These are phyloP conservation scores for Carassius auratus DNA, from an alignment of 2,113 vertebrate genomes.

Conservation along the genomic window DNA sequence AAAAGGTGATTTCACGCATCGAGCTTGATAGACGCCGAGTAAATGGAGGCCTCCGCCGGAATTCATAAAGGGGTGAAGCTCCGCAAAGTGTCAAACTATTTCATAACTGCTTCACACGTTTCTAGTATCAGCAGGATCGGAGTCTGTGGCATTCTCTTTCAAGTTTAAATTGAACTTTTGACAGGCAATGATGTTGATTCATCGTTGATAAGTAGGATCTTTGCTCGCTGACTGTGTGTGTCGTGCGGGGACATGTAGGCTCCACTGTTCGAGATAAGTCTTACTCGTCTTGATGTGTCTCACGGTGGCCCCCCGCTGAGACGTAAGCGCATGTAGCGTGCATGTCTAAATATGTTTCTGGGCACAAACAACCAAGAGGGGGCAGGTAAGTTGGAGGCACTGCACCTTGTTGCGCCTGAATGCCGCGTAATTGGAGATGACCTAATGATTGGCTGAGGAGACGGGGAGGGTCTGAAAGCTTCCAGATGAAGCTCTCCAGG, in stretches of 20 bases:
- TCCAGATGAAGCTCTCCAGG: slow-evolving; percentile 47
- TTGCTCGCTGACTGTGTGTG: slow-evolving; percentile 48
- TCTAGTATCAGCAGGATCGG: slow-evolving; percentile 47
- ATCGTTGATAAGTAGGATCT: slow-evolving; percentile 69
- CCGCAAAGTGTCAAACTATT: slow-evolving; percentile 60
- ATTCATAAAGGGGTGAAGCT: slow-evolving; percentile 56
- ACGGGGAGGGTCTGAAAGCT: slow-evolving; percentile 34
- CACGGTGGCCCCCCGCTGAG: slow-evolving; percentile 70
- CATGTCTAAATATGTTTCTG: slow-evolving; percentile 71
- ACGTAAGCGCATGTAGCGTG: slow-evolving; percentile 60
- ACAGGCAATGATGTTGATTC: slow-evolving; percentile 67
- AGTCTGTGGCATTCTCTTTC: slow-evolving; percentile 61
- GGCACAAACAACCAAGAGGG: slow-evolving; percentile 64
- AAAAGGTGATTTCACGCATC: slow-evolving; percentile 62
- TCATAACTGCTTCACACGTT: slow-evolving; percentile 53
- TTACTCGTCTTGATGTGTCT: slow-evolving; percentile 73
- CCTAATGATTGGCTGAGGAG: slow-evolving; percentile 40
- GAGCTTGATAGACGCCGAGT: slow-evolving; percentile 57
- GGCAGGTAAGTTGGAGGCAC: slow-evolving; percentile 62
- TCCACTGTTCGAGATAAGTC: slow-evolving; percentile 64
- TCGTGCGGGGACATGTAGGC: slow-evolving; percentile 58
- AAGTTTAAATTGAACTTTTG: slow-evolving; percentile 63
- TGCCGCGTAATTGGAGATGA: slow-evolving; percentile 48
- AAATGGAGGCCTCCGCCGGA: slow-evolving; percentile 59
- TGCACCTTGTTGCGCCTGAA: slow-evolving; percentile 49